Conservation (phyloP, 2,888 invertebrate genomes). For the Eledona agricola region DNA sequence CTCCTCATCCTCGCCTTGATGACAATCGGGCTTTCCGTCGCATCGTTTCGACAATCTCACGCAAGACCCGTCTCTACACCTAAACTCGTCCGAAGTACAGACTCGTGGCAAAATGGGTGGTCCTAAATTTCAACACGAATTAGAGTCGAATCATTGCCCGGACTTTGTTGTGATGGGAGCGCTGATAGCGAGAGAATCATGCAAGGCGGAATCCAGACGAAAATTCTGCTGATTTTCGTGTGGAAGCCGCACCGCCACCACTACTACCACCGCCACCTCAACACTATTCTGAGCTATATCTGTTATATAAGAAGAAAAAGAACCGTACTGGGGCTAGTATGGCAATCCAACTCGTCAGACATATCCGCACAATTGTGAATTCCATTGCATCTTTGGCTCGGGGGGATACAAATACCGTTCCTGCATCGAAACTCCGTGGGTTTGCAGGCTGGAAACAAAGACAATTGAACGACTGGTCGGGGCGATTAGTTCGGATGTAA, state of each 20-base stretch:
- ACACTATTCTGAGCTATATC: conserved; percentile 32
- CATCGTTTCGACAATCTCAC: conserved; percentile 64
- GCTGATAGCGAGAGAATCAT: conserved; percentile 14
- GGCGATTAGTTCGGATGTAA: conserved; percentile 33
- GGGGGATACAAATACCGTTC: conserved; percentile 67
- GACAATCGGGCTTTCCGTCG: conserved; percentile 65
- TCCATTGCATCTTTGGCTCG: conserved; percentile 67
- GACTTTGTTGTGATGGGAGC: conserved; percentile 15
- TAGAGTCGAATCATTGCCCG: conserved; percentile 16
- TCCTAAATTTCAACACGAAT: conserved; percentile 32
- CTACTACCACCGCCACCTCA: conserved; percentile 32
- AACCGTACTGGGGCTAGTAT: conserved; percentile 40
- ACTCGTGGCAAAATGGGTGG: conserved; percentile 56
- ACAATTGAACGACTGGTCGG: conserved; percentile 30
- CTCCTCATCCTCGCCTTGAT: conserved; percentile 68
- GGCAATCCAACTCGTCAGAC: conserved; percentile 67
- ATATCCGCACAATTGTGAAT: conserved; percentile 69
- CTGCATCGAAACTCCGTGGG: conserved; percentile 63
- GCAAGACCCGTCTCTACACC: conserved; percentile 67
- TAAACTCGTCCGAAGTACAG: conserved; percentile 66
- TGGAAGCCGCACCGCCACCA: conserved; percentile 19
- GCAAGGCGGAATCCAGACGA: conserved; percentile 10
- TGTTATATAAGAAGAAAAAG: conserved; percentile 17
- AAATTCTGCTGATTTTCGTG: conserved; percentile 4
- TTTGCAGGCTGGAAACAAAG: conserved; percentile 54